Evolutionary conservation across 30 jellyfish, hydroid and myxozoan species (phyloP), one percentile per base, ranked within the genome.

Genomic region (Aurelia aurita): DNA sequence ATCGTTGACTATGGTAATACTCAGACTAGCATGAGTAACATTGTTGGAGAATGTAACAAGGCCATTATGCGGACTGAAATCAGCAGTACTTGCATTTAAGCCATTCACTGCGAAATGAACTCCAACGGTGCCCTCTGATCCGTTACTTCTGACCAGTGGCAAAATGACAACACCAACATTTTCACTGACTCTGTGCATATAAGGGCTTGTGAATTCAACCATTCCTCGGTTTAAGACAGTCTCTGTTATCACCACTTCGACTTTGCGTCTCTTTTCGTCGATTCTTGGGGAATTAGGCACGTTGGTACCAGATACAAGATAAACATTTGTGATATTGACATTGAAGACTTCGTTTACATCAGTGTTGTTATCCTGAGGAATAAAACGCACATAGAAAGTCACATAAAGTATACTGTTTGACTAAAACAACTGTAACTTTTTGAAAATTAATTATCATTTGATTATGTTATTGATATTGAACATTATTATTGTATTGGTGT

Each of bases 241-340:
- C 47, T 93, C 98, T 15, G 97, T 93, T 20, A 93, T 93, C 2
- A 93, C 97, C 51, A 93, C 98, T 77, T 93, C 97, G 58, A 67
- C 77, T 43, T 78, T 58, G 49, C 44, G 76, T 27, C 63, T 75
- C 15, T 46, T 54, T 28, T 11, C 61, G 44, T 78, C 86, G 65
- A 91, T 46, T 13, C 89, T 58, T 23, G 97, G 97, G 32, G 91
- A 84, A 51, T 32, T 74, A 3, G 82, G 91, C 1, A 70, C 88
- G 2, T 31, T 53, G 29, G 90, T 74, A 19, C 88, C 97, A 59
- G 88, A 58, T 11, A 88, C 80, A 23, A 93, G 88, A 28, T 67
- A 10, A 21, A 75, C 96, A 16, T 66, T 46, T 25, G 98, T 93
- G 49, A 93, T 62, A 63, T 93, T 88, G 26, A 87, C 98, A 15